Base-by-base conservation (phyloP, 2,888 invertebrate genomes). In the Phyto melanocephala region DNA sequence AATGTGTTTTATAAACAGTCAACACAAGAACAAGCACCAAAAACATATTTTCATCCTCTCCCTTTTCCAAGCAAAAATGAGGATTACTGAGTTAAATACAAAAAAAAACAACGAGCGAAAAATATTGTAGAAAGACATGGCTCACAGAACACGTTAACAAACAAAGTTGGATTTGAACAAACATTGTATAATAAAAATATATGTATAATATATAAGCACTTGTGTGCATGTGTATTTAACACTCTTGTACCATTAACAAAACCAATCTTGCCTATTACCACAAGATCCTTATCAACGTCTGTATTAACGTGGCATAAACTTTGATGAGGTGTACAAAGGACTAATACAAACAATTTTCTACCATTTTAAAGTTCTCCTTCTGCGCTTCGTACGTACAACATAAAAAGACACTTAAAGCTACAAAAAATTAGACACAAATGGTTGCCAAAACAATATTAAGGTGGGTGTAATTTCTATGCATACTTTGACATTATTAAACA, bases 121-220 rank as follows among this genome's bases (percentile, higher is more conserved):
- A 50, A 50, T 22, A 20, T 20, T 47, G 17, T n/a, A 47, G n/a
- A n/a, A 42, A 52, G 24, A 33, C 13, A 24, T 40, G 52, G 20
- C 52, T 45, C 10, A 33, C 13, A 35, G 22, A 33, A 45, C 10
- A 42, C 33, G 10, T 70, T 70, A 58, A 45, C 47, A 47, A 35
- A 22, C 20, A 60, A 71, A 60, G 58, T 35, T 58, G 58, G 47
- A 17, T 47, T 47, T 71, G 15, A 33, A 24, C 35, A 58, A 35
- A 58, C 13, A 60, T 20, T 10, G 52, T 54, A 7, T 28, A 54
- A 17, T 56, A 33, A 56, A 56, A 56, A 17, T 10, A 20, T 33
- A 45, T n/a, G 40, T 24, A 45, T 28, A 42, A 28, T 20, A 20
- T n/a, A n/a, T n/a, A n/a, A n/a, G n/a, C n/a, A 4, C 45, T 17